These are phyloP conservation scores for Liasis olivaceus DNA, from an alignment of 2,797 vertebrate genomes.

Conservation along the genomic window DNA sequence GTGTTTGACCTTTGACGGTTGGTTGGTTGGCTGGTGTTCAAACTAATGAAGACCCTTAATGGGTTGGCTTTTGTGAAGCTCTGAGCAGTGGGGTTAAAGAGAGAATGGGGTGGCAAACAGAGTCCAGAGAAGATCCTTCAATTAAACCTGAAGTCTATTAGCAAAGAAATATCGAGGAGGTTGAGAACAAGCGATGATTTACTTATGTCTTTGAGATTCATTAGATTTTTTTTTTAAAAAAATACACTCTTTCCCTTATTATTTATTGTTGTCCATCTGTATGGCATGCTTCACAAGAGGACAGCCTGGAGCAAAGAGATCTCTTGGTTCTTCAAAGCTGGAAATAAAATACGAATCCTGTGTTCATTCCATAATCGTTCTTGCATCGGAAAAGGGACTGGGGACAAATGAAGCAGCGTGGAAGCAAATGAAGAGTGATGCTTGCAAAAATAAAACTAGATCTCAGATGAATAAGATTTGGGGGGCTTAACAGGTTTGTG, in stretches of 20 bases:
- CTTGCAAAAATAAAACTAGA: conserved; percentile 55
- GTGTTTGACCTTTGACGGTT: conserved; percentile 81
- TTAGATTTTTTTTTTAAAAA: conserved; percentile 24
- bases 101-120: conserved; percentile 74
- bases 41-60: conserved; percentile 81
- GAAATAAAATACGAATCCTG: not conserved
- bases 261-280: conserved; percentile 60
- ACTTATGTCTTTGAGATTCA: conserved; percentile 69
- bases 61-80: conserved; percentile 76
- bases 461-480: conserved; percentile 60
- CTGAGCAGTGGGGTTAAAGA: conserved; percentile 75
- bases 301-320: conserved; percentile 29
- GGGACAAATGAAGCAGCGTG: conserved; percentile 50
- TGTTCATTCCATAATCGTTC: not conserved
- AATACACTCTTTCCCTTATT: conserved; percentile 35
- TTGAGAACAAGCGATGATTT: conserved; percentile 78
- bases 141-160: conserved; percentile 80
- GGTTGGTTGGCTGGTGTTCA: conserved; percentile 78
- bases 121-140: conserved; percentile 79
- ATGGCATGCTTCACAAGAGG: conserved; percentile 35
- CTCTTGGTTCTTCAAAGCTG: conserved; percentile 2
- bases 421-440: conserved; percentile 55
- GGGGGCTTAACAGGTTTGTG: conserved; percentile 53
- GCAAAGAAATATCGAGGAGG: conserved; percentile 79
- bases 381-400: conserved; percentile 25